Percentiles rank a stretch among this genome's conserved stretches.
phyloP scores from a whole-genome alignment of 1,140 invertebrate genomes.

The Bursaphelenchus mucronatus region DNA sequence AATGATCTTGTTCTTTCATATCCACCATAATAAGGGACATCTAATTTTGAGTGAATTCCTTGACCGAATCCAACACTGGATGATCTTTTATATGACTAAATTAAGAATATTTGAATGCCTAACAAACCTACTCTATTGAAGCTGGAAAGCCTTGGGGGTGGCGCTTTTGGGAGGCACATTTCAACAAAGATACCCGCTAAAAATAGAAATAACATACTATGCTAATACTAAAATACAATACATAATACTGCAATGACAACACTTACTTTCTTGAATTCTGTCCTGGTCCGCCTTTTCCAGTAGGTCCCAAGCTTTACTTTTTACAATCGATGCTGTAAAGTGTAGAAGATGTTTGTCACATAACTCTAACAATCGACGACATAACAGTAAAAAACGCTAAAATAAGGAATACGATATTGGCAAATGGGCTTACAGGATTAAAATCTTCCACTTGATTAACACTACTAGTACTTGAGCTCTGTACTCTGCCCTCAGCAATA shows the following conservation, averaged over 20 bases:
- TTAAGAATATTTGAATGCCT: background rate
- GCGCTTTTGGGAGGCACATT: slow-evolving; percentile 50
- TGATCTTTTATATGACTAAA: slow-evolving; percentile 52
- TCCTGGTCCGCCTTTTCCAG: slow-evolving; percentile 41
- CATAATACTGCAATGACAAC: background rate
- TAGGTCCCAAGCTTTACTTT: slow-evolving; percentile 45
- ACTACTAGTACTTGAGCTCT: slow-evolving; percentile 3
- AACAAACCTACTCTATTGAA: slow-evolving; percentile 39
- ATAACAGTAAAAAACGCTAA: slow-evolving; percentile 49
- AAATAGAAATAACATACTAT: slow-evolving; percentile 28
- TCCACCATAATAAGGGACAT: background rate
- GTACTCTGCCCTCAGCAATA: slow-evolving; percentile 16
- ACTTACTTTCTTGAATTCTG: slow-evolving; percentile 52
- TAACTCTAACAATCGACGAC: slow-evolving; percentile 49
- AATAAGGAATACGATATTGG: slow-evolving; percentile 25
- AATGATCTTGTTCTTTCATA: slow-evolving; percentile 32
- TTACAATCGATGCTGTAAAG: slow-evolving; percentile 55
- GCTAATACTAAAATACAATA: no score
- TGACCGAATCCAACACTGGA: slow-evolving; percentile 49
- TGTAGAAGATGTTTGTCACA: slow-evolving; percentile 54
- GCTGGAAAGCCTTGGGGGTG: slow-evolving; percentile 53
- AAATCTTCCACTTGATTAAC: slow-evolving; percentile 41
- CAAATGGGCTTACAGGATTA: slow-evolving; percentile 37
- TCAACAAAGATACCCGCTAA: slow-evolving; percentile 57
- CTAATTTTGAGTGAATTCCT: background rate